phyloP scores from a whole-genome alignment of 2,888 invertebrate genomes.

The Tupiocoris notatus region DNA sequence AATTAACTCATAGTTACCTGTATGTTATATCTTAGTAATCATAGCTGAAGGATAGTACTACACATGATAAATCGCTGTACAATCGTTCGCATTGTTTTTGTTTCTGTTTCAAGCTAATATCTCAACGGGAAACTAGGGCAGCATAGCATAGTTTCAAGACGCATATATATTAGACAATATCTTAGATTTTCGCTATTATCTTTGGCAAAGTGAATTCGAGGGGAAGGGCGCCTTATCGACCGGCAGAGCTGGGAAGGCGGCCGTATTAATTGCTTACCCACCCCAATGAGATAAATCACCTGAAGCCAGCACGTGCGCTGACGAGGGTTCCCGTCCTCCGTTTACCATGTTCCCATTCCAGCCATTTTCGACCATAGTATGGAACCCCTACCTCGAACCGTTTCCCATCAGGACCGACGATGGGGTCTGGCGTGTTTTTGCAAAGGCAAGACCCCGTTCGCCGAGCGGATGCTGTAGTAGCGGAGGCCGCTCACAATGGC shows the following conservation, averaged over 20 bases:
- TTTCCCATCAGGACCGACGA: background rate
- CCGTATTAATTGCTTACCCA: constrained; percentile 26
- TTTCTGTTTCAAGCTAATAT: too few relatives aligned
- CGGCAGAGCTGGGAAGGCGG: constrained; percentile 22
- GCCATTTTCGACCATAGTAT: background rate
- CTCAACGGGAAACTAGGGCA: too few relatives aligned
- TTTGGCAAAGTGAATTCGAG: background rate
- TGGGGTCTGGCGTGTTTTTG: background rate
- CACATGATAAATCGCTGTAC: too few relatives aligned
- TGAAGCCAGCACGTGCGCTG: constrained; percentile 22
- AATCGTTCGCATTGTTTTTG: too few relatives aligned
- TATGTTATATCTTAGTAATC: too few relatives aligned
- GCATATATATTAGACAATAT: too few relatives aligned
- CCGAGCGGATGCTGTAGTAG: background rate
- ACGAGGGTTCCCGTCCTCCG: background rate
- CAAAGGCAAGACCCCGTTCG: background rate
- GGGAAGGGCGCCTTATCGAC: constrained; percentile 8
- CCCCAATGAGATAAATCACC: constrained; percentile 25
- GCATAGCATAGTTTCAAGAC: too few relatives aligned
- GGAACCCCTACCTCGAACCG: background rate
- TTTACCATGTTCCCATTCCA: background rate
- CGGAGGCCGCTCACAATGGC: background rate
- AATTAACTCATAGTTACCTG: too few relatives aligned
- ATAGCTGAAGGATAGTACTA: too few relatives aligned
- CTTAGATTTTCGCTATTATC: too few relatives aligned